Evolutionary conservation across 1,140 invertebrate genomes (phyloP).

Genomic region (Copidosoma floridanum): DNA sequence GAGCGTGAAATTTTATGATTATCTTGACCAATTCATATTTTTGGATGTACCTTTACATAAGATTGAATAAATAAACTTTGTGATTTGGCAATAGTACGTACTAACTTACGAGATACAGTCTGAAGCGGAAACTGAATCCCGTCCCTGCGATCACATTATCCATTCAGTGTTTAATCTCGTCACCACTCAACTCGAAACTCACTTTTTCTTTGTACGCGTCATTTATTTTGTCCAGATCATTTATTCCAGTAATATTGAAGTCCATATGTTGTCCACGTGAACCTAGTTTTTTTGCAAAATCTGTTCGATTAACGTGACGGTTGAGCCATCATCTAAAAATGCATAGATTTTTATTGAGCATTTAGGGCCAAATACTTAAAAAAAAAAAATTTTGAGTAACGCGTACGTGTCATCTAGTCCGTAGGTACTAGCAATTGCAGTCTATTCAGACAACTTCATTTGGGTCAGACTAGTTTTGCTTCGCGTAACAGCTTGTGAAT

Average conservation of each 20-base stretch:
- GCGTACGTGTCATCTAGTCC: too few species aligned
- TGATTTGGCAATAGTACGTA: neutral
- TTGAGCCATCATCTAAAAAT: conserved; percentile 22
- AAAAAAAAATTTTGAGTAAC: too few species aligned
- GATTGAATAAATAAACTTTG: neutral
- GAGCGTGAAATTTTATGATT: conserved; percentile 15
- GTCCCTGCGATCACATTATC: neutral
- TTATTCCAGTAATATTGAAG: too few species aligned
- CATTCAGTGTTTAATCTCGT: neutral
- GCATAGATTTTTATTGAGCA: neutral
- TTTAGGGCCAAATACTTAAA: too few species aligned
- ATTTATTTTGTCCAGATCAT: too few species aligned
- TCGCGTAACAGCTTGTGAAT: too few species aligned
- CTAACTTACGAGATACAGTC: neutral
- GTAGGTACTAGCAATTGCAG: too few species aligned
- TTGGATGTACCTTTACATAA: neutral
- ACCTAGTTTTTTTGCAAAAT: conserved; percentile 7
- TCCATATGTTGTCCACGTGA: neutral
- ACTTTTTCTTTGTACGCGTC: too few species aligned
- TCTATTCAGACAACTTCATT: too few species aligned
- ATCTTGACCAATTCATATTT: conserved; percentile 29
- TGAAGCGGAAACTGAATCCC: conserved; percentile 13
- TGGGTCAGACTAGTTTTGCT: too few species aligned
- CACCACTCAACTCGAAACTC: neutral
- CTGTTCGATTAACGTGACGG: conserved; percentile 8